A percentile compares a stretch with the other conserved stretches of the same genome.
These are phyloP conservation scores for Bettongia penicillata DNA, from an alignment of 2,113 vertebrate species.

Conservation along the genomic window DNA sequence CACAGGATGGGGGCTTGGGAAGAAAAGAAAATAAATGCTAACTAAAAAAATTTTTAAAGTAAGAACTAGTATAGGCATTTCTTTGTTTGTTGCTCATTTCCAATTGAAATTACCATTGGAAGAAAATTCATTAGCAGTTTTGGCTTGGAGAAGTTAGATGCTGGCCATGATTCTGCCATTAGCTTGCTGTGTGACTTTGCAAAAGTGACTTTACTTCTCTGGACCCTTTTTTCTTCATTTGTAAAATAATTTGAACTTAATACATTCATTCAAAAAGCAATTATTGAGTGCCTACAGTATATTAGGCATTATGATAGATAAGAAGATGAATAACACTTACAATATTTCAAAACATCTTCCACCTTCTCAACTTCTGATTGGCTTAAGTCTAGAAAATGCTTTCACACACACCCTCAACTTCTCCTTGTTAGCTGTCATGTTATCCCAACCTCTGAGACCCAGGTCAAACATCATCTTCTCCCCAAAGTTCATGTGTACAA, in stretches of 20 bases:
- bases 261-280: neutral
- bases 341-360: neutral
- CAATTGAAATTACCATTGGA: slow-evolving; percentile 16
- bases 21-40: neutral
- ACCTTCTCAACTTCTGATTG: neutral
- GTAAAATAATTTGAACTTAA: neutral
- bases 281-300: neutral
- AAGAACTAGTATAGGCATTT: slow-evolving; percentile 15
- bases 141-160: slow-evolving; percentile 24
- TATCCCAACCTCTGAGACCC: neutral
- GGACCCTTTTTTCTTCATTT: slow-evolving; percentile 27
- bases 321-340: neutral
- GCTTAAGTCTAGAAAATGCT: neutral
- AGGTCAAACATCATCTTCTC: neutral
- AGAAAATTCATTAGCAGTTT: slow-evolving; percentile 31
- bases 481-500: neutral
- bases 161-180: neutral
- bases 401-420: neutral
- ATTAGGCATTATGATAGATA: neutral
- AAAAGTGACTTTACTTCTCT: slow-evolving; percentile 10
- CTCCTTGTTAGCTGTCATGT: neutral
- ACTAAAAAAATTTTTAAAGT: neutral
- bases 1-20: neutral
- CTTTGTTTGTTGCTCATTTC: slow-evolving; percentile 8
- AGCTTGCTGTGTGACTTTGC: neutral